Percentiles rank a stretch among this genome's conserved stretches.
Evolutionary conservation across 2,113 vertebrate species (phyloP).

Genomic region (Nothocercus nigrocapillus): DNA sequence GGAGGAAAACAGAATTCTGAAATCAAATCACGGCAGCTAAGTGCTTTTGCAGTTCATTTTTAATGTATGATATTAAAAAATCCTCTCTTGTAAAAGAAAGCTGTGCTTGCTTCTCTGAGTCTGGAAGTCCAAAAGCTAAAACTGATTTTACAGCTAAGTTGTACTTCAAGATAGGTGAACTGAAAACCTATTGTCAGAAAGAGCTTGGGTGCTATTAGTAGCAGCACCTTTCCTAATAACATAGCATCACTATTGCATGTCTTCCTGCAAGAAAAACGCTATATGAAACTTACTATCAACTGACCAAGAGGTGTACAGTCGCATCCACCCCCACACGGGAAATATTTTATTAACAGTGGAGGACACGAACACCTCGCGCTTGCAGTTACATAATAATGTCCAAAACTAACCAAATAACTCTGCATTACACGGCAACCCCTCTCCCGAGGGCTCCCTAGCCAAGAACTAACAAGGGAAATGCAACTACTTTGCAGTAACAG

Average conservation of each 20-base stretch:
- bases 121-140: neutral
- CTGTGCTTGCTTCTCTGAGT: neutral
- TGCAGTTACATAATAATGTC: neutral
- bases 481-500: neutral
- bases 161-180: neutral
- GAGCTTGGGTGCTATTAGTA: neutral
- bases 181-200: neutral
- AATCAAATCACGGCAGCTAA: neutral
- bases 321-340: accelerated
- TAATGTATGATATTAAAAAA: neutral
- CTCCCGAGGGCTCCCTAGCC: neutral
- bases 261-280: neutral
- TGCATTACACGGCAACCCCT: neutral
- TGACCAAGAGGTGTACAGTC: neutral
- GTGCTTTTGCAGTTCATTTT: neutral
- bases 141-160: neutral
- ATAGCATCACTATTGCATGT: no score
- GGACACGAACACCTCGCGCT: neutral
- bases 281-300: neutral
- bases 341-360: neutral
- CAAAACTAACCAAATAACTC: neutral
- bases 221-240: neutral
- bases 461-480: neutral
- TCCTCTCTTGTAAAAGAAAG: neutral
- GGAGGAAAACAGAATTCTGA: neutral